phyloP scores from a whole-genome alignment of 2,888 invertebrate genomes.

The Hypselothyrea guttata region DNA sequence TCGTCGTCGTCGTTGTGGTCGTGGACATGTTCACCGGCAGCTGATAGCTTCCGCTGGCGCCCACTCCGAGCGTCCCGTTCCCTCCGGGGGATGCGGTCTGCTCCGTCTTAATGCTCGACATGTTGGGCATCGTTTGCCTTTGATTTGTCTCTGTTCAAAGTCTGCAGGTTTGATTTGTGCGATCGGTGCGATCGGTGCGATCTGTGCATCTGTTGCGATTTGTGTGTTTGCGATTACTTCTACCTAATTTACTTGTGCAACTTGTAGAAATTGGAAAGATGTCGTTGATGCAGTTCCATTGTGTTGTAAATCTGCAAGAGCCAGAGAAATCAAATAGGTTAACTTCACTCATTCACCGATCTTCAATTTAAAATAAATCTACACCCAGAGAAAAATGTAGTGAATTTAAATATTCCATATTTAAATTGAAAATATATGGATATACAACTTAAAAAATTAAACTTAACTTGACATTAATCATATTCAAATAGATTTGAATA shows the following conservation, averaged over 20 bases:
- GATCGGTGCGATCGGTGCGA: slow-evolving; percentile 7
- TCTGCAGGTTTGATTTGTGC: neutral
- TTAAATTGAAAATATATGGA: too few species aligned
- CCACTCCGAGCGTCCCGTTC: slow-evolving; percentile 16
- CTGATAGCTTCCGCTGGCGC: slow-evolving; percentile 50
- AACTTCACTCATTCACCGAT: neutral
- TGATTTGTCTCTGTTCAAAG: slow-evolving; percentile 1
- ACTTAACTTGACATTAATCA: too few species aligned
- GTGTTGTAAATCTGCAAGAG: slow-evolving; percentile 64
- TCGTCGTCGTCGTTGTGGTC: slow-evolving; percentile 11
- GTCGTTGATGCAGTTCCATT: slow-evolving; percentile 79
- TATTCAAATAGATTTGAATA: too few species aligned
- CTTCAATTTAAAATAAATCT: too few species aligned
- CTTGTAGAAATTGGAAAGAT: slow-evolving; percentile 80
- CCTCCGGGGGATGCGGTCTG: slow-evolving; percentile 49
- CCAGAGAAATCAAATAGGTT: neutral
- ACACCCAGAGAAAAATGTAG: too few species aligned
- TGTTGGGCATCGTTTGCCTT: slow-evolving; percentile 44
- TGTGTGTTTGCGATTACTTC: too few species aligned
- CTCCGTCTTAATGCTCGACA: slow-evolving; percentile 62
- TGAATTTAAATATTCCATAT: too few species aligned
- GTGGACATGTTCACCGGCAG: slow-evolving; percentile 69
- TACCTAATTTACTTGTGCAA: slow-evolving; percentile 60
- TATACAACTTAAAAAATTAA: too few species aligned
- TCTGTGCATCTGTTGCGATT: slow-evolving; percentile 10